Evolutionary conservation across 2,113 vertebrate species (phyloP).

Genomic region (Cyrtonyx montezumae): DNA sequence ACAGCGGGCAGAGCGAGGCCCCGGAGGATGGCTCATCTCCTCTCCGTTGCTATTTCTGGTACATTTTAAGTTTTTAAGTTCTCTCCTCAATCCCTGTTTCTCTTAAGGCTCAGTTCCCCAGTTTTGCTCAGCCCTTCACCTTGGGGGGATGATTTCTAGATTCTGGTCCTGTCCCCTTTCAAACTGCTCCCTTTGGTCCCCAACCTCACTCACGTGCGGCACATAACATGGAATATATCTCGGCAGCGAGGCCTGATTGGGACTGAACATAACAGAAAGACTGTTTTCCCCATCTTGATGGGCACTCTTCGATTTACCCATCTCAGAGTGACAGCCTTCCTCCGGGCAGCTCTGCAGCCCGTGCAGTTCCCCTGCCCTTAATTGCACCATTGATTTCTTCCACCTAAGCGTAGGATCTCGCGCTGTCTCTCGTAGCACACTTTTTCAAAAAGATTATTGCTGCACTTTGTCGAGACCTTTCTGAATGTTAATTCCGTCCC

Average conservation of each 20-base stretch:
- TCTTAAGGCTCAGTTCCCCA: neutral
- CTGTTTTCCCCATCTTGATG: rapidly evolving
- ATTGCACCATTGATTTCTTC: neutral
- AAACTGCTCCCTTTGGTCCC: rapidly evolving
- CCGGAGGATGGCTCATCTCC: neutral
- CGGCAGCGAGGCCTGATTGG: rapidly evolving
- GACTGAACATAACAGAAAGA: neutral
- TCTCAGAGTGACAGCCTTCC: rapidly evolving
- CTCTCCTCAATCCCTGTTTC: neutral
- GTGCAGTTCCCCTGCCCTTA: neutral
- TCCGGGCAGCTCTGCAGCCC: neutral
- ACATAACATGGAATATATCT: rapidly evolving
- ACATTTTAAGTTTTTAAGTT: neutral
- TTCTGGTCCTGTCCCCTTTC: neutral
- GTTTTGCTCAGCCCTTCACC: neutral
- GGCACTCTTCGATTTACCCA: neutral
- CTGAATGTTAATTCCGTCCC: neutral
- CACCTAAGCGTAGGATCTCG: neutral
- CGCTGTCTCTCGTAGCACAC: neutral
- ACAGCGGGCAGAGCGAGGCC: neutral
- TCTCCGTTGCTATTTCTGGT: neutral
- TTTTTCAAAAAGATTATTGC: neutral
- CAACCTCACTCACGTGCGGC: rapidly evolving
- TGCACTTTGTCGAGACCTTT: neutral
- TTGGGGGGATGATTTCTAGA: neutral